Conservation (phyloP, 1,140 invertebrate species). For the silkworm (Bombyx mori) region ASM3026992v2 NC_085117.1:15888001-15888500, state of each 20-base stretch:
- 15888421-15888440: neutral
- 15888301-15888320: no score
- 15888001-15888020: slow-evolving; percentile 48
- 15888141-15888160: slow-evolving; percentile 18
- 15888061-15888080: slow-evolving; percentile 21
- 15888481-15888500: no score
- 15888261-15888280: neutral
- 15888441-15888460: neutral
- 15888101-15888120: slow-evolving; percentile 43
- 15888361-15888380: neutral
- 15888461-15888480: neutral
- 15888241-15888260: neutral
- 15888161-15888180: slow-evolving; percentile 5
- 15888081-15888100: slow-evolving; percentile 8
- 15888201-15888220: slow-evolving; percentile 69
- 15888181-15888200: slow-evolving; percentile 66
- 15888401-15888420: neutral
- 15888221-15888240: slow-evolving; percentile 41
- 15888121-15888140: slow-evolving; percentile 38
- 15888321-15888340: no score
- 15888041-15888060: neutral
- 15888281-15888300: neutral
- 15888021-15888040: slow-evolving; percentile 1
- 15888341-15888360: neutral
- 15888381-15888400: neutral